phyloP scores from a whole-genome alignment of 1,140 invertebrate genomes.

The Drosophila seguyi region DNA sequence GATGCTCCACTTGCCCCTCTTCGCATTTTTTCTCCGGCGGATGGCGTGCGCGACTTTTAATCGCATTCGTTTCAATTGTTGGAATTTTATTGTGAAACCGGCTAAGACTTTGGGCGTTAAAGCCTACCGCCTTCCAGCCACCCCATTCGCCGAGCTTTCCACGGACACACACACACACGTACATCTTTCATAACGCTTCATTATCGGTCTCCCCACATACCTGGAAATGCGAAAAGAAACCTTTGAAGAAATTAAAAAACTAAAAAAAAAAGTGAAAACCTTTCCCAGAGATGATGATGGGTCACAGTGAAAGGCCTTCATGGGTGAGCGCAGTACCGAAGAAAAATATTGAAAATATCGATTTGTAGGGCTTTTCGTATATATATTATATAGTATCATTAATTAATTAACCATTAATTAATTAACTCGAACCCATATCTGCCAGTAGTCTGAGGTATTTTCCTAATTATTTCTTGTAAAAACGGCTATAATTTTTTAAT shows the following conservation, averaged over 20 bases:
- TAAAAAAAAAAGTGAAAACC: conserved; percentile 74
- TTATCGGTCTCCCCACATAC: conserved; percentile 47
- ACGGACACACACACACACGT: conserved; percentile 7
- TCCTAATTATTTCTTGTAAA: no score
- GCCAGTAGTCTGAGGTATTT: no score
- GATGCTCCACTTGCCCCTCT: conserved; percentile 69
- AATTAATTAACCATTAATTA: no score
- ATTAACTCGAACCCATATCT: no score
- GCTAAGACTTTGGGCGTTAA: conserved; percentile 61
- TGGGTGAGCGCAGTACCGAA: neutral
- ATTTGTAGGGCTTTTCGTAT: neutral
- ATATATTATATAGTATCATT: neutral
- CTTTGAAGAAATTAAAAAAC: conserved; percentile 33
- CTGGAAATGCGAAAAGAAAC: conserved; percentile 38
- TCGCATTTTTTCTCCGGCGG: conserved; percentile 43
- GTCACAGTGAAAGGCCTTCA: conserved; percentile 48
- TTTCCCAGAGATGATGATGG: conserved; percentile 39
- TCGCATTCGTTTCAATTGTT: conserved; percentile 81
- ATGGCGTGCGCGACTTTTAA: conserved; percentile 78
- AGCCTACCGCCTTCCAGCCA: conserved; percentile 8
- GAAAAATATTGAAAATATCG: neutral
- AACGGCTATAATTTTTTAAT: no score
- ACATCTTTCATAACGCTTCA: conserved; percentile 64
- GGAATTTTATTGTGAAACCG: conserved; percentile 80
- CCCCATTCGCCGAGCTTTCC: conserved; percentile 17